phyloP scores from a whole-genome alignment of 64 coral and sea anemone species.

The Actinia tenebrosa region DNA sequence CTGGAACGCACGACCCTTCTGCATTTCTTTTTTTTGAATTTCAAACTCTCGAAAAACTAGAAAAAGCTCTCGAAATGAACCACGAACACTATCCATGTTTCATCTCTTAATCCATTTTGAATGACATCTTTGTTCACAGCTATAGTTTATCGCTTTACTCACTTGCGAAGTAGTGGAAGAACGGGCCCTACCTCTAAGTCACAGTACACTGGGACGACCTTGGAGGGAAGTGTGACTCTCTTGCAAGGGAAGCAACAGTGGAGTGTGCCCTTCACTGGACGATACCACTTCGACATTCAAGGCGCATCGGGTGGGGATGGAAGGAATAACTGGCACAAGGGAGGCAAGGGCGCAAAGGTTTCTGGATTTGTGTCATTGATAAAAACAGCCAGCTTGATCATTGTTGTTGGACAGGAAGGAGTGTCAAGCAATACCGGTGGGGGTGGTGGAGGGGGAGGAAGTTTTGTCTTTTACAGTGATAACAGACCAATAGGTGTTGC shows the following conservation, averaged over 20 bases:
- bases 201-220: neutral
- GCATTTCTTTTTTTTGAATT: too few relatives aligned
- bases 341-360: conserved; percentile 21
- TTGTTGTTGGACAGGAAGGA: conserved; percentile 40
- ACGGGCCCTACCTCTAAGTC: conserved; percentile 24
- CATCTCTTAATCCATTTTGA: too few relatives aligned
- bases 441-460: conserved; percentile 46
- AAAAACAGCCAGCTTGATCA: neutral
- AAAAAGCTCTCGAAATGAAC: too few relatives aligned
- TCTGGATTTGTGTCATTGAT: conserved; percentile 2
- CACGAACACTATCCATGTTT: too few relatives aligned
- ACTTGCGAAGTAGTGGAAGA: neutral
- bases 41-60: too few relatives aligned
- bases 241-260: conserved; percentile 37
- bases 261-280: conserved; percentile 29
- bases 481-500: conserved; percentile 19
- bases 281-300: neutral
- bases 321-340: neutral
- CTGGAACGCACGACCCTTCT: too few relatives aligned
- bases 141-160: conserved; percentile 16
- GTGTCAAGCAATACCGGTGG: neutral
- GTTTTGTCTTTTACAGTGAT: neutral
- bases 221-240: conserved; percentile 38
- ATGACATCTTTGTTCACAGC: neutral
- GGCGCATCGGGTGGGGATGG: conserved; percentile 19